A percentile compares a stretch with the other conserved stretches of the same genome.
Conservation (phyloP, 2,113 vertebrate genomes). For the Sardina pilchardus region DNA sequence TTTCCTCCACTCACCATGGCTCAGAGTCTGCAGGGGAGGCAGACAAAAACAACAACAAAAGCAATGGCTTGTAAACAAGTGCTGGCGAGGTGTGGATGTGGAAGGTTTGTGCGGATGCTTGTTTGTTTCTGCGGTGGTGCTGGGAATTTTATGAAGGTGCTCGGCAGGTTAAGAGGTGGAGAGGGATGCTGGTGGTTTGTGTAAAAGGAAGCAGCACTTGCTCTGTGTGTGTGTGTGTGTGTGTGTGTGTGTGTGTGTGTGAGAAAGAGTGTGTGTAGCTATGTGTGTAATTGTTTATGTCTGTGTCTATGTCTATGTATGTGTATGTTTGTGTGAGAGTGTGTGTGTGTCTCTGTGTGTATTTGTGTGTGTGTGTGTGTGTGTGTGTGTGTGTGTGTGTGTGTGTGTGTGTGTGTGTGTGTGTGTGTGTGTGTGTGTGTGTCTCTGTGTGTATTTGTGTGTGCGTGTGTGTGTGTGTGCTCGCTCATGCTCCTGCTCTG, state of each 20-base stretch:
- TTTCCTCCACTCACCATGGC: too few species aligned
- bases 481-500: too few species aligned
- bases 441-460: conserved; percentile 22
- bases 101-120: not conserved
- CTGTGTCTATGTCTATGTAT: conserved; percentile 12
- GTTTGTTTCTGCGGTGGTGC: not conserved
- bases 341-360: not conserved
- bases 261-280: too few species aligned
- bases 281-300: conserved; percentile 30
- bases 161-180: not conserved
- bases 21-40: too few species aligned
- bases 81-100: not conserved
- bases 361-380: conserved; percentile 27
- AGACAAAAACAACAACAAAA: not conserved
- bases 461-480: conserved; percentile 22
- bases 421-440: conserved; percentile 22
- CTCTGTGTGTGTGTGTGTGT: conserved; percentile 20
- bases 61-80: not conserved
- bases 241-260: not conserved
- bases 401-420: conserved; percentile 12
- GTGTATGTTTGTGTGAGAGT: conserved; percentile 26
- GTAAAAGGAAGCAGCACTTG: not conserved
- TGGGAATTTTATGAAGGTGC: not conserved
- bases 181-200: not conserved
- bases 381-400: conserved; percentile 12